Evolutionary conservation across 2,888 invertebrate genomes (phyloP).

Genomic region (Ellobium chinense): DNA sequence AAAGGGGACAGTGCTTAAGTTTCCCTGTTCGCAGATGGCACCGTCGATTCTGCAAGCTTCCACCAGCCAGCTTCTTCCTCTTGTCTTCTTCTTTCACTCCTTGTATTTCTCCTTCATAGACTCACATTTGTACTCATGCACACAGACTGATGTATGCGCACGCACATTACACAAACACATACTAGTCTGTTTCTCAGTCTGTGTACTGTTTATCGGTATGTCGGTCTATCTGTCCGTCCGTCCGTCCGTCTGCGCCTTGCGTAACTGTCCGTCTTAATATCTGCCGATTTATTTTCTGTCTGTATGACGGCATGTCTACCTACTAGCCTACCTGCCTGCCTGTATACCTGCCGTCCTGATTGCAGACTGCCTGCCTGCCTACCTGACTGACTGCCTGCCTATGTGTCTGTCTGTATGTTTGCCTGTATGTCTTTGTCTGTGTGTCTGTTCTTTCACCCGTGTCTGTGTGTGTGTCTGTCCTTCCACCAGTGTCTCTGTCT

Average conservation of each 20-base stretch:
- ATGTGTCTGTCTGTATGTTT: neutral
- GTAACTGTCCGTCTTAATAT: neutral
- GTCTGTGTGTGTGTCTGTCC: neutral
- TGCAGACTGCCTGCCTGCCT: too few relatives aligned
- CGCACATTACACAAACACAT: neutral
- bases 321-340: neutral
- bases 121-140: neutral
- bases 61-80: neutral
- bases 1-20: conserved; percentile 33
- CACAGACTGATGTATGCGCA: neutral
- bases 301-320: neutral
- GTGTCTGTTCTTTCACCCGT: neutral
- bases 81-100: neutral
- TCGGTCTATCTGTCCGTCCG: neutral
- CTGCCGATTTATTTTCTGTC: neutral
- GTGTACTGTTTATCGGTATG: neutral
- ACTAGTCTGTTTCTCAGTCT: neutral
- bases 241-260: neutral
- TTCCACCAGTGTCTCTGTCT: neutral
- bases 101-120: neutral
- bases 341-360: neutral
- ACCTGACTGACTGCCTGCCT: neutral
- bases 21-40: conserved; percentile 11
- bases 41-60: neutral
- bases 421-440: neutral